Conservation (phyloP, 2,113 vertebrate species). For the Corythornis cristatus region DNA sequence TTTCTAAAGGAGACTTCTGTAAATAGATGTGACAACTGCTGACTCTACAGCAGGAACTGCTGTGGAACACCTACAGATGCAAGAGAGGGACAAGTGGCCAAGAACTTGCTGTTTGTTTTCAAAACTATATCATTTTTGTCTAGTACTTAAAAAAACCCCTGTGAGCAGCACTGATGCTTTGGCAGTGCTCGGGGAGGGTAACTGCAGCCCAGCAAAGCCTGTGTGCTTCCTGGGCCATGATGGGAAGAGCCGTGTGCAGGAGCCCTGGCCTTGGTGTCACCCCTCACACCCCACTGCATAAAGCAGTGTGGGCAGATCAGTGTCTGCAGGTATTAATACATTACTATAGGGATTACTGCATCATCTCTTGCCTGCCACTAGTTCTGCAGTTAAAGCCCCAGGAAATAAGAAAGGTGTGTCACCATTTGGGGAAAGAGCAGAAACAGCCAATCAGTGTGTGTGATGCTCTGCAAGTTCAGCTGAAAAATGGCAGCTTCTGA, state of each 20-base stretch:
- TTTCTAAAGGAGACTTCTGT: background rate
- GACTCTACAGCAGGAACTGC: background rate
- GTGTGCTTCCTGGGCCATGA: background rate
- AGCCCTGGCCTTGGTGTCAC: background rate
- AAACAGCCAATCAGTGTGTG: background rate
- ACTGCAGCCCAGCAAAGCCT: background rate
- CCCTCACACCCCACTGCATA: rapidly evolving
- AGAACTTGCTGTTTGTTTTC: background rate
- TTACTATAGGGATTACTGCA: background rate
- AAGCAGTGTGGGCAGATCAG: background rate
- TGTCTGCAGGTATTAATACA: background rate
- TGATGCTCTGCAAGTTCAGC: background rate
- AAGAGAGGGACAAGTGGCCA: background rate
- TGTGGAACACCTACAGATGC: background rate
- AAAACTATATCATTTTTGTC: background rate
- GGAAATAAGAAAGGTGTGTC: background rate
- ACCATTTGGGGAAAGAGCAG: background rate
- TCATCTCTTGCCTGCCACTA: background rate
- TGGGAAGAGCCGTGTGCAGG: background rate
- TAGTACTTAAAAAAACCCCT: background rate
- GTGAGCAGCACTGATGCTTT: rapidly evolving
- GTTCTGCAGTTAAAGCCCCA: background rate
- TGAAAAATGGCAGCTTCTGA: background rate
- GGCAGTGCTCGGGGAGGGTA: rapidly evolving
- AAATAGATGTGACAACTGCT: background rate